These are phyloP conservation scores for Eumerus sabulonum DNA, from an alignment of 2,888 invertebrate species.

Conservation along the genomic window DNA sequence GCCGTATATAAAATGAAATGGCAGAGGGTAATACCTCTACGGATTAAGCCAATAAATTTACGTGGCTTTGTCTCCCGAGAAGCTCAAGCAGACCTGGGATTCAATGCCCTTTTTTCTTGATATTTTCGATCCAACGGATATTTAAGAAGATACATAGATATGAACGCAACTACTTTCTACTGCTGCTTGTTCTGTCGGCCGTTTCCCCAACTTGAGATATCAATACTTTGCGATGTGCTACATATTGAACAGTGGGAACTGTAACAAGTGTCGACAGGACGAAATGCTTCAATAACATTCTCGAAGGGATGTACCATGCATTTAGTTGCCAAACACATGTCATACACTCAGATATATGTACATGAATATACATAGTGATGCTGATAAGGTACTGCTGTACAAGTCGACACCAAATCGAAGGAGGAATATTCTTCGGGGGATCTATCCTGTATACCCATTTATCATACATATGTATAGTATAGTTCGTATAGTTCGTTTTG, in stretches of 20 bases:
- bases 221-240: constrained; percentile 28
- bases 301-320: too few relatives aligned
- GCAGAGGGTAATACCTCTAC: constrained; percentile 59
- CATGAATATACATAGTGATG: too few relatives aligned
- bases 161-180: too few relatives aligned
- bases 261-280: constrained; percentile 62
- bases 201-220: constrained; percentile 34
- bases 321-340: too few relatives aligned
- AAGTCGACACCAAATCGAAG: constrained; percentile 39
- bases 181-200: not conserved
- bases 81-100: constrained; percentile 55
- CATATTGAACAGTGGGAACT: constrained; percentile 43
- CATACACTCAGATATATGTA: too few relatives aligned
- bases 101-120: not conserved
- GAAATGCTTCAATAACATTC: constrained; percentile 62
- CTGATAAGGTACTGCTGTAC: constrained; percentile 16
- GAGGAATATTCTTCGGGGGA: constrained; percentile 44
- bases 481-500: constrained; percentile 29
- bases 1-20: constrained; percentile 61
- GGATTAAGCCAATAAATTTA: constrained; percentile 66
- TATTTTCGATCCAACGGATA: constrained; percentile 6
- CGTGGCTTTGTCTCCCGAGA: constrained; percentile 53
- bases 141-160: constrained; percentile 48
- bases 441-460: constrained; percentile 8
- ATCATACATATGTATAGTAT: not conserved